Evolutionary conservation across 2,113 vertebrate species (phyloP).

Genomic region (Anseranas semipalmata): DNA sequence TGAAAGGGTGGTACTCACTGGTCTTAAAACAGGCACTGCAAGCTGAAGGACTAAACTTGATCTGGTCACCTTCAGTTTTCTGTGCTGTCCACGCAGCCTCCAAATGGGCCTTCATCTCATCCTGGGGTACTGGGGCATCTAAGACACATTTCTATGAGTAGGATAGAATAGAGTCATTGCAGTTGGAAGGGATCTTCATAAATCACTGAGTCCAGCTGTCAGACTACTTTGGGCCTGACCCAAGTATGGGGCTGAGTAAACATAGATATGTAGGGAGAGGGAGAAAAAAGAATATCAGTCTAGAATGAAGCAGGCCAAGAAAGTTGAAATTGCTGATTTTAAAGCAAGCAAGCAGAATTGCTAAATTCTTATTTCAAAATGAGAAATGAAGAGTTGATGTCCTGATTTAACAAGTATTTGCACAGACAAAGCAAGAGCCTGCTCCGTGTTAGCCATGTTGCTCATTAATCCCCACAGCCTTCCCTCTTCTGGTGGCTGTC

Average conservation of each 20-base stretch:
- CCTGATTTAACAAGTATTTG: background rate
- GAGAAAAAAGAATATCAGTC: background rate
- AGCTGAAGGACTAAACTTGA: background rate
- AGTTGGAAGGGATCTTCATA: too few relatives aligned
- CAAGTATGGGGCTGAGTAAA: background rate
- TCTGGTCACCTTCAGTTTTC: background rate
- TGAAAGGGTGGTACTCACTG: background rate
- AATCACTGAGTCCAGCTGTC: background rate
- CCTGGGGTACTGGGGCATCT: background rate
- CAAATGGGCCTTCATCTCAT: background rate
- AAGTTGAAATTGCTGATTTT: background rate
- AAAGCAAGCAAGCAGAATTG: background rate
- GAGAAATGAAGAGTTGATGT: background rate
- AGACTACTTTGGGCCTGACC: background rate
- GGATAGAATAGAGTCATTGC: too few relatives aligned
- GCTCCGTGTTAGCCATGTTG: rapidly evolving
- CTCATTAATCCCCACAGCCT: background rate
- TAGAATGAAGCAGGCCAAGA: background rate
- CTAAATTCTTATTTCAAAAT: background rate
- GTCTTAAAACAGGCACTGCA: background rate
- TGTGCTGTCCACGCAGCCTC: background rate
- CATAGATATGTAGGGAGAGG: rapidly evolving
- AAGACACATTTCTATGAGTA: background rate
- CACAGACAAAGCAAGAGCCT: background rate
- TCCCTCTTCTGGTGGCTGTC: background rate